Base-by-base conservation (phyloP, 2,113 vertebrate species). In the Garra rufa region DNA sequence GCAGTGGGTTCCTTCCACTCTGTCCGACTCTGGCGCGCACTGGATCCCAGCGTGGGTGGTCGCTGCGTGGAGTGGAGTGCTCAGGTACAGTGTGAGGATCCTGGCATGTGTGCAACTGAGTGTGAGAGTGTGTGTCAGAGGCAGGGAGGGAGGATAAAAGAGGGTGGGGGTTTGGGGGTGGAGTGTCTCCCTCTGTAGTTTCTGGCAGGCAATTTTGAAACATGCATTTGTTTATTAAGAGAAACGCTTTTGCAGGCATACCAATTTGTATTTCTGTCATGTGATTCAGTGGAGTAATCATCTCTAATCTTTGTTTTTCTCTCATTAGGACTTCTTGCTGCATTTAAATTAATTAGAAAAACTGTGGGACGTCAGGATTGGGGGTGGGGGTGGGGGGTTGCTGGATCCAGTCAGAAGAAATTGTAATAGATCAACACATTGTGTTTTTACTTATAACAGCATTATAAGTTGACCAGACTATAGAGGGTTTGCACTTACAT, bases 61-160 rank as follows among this genome's bases (percentile, higher is more conserved):
- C 24, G 76, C 52, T 76, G 85, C 52, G 87, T 85, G 71, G 88
- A 88, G 89, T 87, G 85, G 69, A 86, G 86, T 73, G 88, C 85
- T 88, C 86, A 85, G 91, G 88, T 86, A 73, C 76, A 82, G 50
- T 59, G 82, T 76, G 73, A 75, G 73, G 88, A 88, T 86, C 88
- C 80, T 89, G 76, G 84, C 48, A 83, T 85, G 82, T 85, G 88
- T 76, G 82, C 34, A 65, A 52, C 41, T 41, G 88, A 75, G 76
- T 74, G 83, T 11, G 65, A 28, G 63, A 24, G 59, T 84, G 86
- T 30, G 74, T 87, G 77, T 77, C 75, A 28, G 86, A 67, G 41
- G 14, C 28, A 78, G 76, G 74, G 74, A 74, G 85, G 43, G 86
- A 34, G 76, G 17, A 76, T 26, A 38, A 77, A 38, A 46, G 34